phyloP scores from a whole-genome alignment of 2,888 invertebrate genomes.

The Litoditis marina region DNA sequence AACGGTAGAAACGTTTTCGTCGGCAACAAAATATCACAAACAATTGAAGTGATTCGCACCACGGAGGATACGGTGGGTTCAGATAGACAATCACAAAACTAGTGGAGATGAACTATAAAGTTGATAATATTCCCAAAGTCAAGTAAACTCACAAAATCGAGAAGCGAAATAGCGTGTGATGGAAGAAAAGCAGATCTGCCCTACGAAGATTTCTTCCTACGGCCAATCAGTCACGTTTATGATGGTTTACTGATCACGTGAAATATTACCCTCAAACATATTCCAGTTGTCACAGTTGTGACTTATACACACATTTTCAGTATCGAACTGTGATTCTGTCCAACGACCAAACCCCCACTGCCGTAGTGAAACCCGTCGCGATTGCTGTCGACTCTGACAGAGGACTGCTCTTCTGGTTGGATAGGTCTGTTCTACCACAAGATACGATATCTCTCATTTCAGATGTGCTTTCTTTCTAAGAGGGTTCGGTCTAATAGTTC shows the following conservation, averaged over 20 bases:
- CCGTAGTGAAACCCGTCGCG: constrained; percentile 79
- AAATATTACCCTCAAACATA: too few relatives aligned
- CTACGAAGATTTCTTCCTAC: too few relatives aligned
- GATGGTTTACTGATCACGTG: neutral
- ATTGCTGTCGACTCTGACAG: constrained; percentile 87
- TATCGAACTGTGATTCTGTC: constrained; percentile 81
- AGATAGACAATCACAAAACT: too few relatives aligned
- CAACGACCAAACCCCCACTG: constrained; percentile 78
- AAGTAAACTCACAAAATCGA: too few relatives aligned
- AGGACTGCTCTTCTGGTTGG: constrained; percentile 92
- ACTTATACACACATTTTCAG: constrained; percentile 62
- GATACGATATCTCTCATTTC: too few relatives aligned
- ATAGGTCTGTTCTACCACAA: constrained; percentile 66
- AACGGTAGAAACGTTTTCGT: constrained; percentile 88
- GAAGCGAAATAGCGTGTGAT: too few relatives aligned
- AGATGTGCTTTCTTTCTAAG: too few relatives aligned
- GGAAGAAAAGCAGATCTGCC: too few relatives aligned
- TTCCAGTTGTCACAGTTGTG: neutral
- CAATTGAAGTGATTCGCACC: constrained; percentile 76
- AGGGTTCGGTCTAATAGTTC: too few relatives aligned
- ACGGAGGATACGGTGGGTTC: constrained; percentile 38
- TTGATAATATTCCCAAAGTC: too few relatives aligned
- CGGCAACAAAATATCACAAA: constrained; percentile 79
- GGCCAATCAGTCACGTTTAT: neutral
- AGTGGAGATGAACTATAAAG: too few relatives aligned